Conservation (phyloP, 2,797 vertebrate genomes). For the Poliocrania exsul region DNA sequence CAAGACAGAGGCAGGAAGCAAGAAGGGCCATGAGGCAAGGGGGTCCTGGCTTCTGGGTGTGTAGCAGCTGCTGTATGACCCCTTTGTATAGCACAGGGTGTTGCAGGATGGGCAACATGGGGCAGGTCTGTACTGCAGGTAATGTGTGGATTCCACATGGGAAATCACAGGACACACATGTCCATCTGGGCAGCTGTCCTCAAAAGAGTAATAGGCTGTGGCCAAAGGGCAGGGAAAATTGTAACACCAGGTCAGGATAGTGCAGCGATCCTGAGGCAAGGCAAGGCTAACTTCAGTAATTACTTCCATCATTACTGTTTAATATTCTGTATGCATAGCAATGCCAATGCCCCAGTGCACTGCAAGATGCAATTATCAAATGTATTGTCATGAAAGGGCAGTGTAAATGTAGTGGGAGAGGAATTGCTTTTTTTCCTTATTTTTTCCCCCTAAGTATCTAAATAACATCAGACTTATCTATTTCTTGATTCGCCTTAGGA, state of each 20-base stretch:
- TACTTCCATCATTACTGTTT: background rate
- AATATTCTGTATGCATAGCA: background rate
- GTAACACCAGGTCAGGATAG: background rate
- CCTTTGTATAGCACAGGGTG: background rate
- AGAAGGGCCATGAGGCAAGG: background rate
- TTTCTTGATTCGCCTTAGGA: background rate
- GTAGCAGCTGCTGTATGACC: background rate
- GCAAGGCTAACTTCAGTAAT: background rate
- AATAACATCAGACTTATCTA: background rate
- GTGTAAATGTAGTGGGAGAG: background rate
- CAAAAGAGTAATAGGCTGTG: background rate
- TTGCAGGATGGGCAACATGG: fast-evolving
- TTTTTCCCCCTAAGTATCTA: background rate
- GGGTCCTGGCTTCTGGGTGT: background rate
- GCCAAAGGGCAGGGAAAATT: background rate
- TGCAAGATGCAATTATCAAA: background rate
- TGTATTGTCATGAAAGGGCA: background rate
- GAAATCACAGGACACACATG: background rate
- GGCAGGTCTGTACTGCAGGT: background rate
- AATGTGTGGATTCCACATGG: fast-evolving
- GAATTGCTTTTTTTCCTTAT: background rate
- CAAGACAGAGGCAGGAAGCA: background rate
- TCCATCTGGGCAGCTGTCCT: background rate
- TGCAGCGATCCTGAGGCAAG: fast-evolving
- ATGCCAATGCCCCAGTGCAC: background rate